Evolutionary conservation across 2,797 vertebrate genomes (phyloP).

Genomic region (Helicolenus hilgendorfi): DNA sequence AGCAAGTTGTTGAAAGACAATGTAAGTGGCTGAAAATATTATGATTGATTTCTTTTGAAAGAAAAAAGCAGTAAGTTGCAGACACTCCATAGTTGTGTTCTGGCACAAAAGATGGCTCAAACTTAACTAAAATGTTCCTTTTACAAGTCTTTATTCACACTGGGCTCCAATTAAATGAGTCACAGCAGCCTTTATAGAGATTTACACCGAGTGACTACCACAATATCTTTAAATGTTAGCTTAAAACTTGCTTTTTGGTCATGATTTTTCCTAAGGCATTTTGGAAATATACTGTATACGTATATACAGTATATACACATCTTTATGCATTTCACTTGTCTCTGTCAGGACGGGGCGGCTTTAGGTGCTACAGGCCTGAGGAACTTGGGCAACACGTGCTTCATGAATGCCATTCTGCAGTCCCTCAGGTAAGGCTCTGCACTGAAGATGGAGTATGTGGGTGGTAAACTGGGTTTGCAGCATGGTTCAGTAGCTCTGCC

Average conservation of each 20-base stretch:
- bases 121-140: background rate
- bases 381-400: constrained; percentile 98
- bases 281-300: background rate
- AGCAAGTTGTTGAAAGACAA: constrained; percentile 95
- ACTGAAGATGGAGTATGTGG: constrained; percentile 26
- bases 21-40: constrained; percentile 89
- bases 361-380: constrained; percentile 96
- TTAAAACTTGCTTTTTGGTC: background rate
- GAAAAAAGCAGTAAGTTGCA: background rate
- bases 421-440: constrained; percentile 94
- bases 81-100: background rate
- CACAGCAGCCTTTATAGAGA: constrained; percentile 16
- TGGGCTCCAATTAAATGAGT: constrained; percentile 30
- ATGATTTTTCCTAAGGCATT: background rate
- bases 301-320: background rate
- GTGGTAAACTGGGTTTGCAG: constrained; percentile 36
- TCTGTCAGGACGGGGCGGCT: constrained; percentile 91
- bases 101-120: background rate
- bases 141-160: constrained; percentile 1
- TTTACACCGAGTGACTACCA: background rate
- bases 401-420: constrained; percentile 99
- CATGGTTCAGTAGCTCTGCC: constrained; percentile 50
- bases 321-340: constrained; percentile 5
- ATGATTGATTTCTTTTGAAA: background rate
- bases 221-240: background rate